Evolutionary conservation across 1,140 invertebrate species (phyloP).

Genomic region (Pinna nobilis): DNA sequence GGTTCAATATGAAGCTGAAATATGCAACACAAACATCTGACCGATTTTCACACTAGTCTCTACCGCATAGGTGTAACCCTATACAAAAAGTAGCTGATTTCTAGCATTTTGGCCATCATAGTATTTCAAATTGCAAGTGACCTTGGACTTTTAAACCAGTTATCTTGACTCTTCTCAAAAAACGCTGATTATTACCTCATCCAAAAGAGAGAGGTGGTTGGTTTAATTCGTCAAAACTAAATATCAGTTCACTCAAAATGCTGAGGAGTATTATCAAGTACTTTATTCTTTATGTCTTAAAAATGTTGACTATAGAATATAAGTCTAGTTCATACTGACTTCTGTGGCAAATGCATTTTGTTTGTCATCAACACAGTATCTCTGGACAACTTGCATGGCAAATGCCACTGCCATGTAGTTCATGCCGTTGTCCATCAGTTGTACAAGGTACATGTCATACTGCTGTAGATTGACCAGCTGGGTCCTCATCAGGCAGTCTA

Average conservation of each 20-base stretch:
- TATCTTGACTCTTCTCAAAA: no score
- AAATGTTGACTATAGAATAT: not conserved
- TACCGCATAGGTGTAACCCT: no score
- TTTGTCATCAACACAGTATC: constrained; percentile 89
- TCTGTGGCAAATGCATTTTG: constrained; percentile 86
- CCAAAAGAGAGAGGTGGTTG: no score
- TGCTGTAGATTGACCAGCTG: constrained; percentile 83
- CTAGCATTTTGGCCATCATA: no score
- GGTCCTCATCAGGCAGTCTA: constrained; percentile 89
- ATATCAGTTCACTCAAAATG: not conserved
- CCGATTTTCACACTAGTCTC: no score
- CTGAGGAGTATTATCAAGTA: not conserved
- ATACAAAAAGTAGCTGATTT: no score
- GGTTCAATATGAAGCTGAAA: no score
- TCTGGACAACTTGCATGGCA: constrained; percentile 92
- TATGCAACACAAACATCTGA: no score
- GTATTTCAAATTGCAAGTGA: no score
- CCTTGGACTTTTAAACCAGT: no score
- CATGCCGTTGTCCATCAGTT: constrained; percentile 88
- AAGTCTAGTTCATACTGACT: constrained; percentile 64
- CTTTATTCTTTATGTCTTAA: not conserved
- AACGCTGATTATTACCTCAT: no score
- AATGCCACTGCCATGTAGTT: constrained; percentile 90
- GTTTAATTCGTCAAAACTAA: not conserved
- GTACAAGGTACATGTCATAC: constrained; percentile 89